A percentile compares a stretch with the other conserved stretches of the same genome.
Evolutionary conservation across 2,113 vertebrate genomes (phyloP).

Genomic region (Hypomesus transpacificus): DNA sequence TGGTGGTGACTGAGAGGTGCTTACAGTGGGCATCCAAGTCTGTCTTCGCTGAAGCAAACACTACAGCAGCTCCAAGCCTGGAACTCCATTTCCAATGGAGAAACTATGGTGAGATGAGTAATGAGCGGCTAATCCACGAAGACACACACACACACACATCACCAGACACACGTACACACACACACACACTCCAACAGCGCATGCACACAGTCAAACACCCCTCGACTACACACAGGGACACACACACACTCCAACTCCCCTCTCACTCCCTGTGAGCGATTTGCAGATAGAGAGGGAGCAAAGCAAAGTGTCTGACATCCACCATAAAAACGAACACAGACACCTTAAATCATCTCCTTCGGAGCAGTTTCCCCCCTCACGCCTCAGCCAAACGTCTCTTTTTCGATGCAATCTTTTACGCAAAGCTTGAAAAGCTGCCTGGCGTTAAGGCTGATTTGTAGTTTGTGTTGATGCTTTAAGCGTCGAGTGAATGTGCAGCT

Average conservation of each 20-base stretch:
- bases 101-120: slow-evolving; percentile 1
- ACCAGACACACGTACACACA: background rate
- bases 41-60: slow-evolving; percentile 11
- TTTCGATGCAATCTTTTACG: slow-evolving; percentile 44
- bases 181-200: background rate
- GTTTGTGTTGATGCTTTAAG: slow-evolving; percentile 50
- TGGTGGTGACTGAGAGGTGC: slow-evolving; percentile 6
- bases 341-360: slow-evolving; percentile 43
- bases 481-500: slow-evolving; percentile 34
- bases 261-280: slow-evolving; percentile 21
- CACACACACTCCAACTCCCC: background rate
- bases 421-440: slow-evolving; percentile 45
- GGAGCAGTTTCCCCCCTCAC: slow-evolving; percentile 23
- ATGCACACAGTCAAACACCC: background rate
- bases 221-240: background rate
- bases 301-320: slow-evolving; percentile 24
- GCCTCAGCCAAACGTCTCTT: slow-evolving; percentile 50
- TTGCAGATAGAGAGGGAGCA: background rate
- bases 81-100: background rate
- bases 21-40: background rate
- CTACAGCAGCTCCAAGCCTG: slow-evolving; percentile 15
- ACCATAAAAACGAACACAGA: slow-evolving; percentile 42
- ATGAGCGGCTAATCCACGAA: slow-evolving; percentile 13
- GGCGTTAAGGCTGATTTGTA: slow-evolving; percentile 48
- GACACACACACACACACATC: background rate